Percentiles rank a stretch among this genome's conserved stretches.
phyloP scores from a whole-genome alignment of 2,888 invertebrate genomes.

The Julus scandinavius region DNA sequence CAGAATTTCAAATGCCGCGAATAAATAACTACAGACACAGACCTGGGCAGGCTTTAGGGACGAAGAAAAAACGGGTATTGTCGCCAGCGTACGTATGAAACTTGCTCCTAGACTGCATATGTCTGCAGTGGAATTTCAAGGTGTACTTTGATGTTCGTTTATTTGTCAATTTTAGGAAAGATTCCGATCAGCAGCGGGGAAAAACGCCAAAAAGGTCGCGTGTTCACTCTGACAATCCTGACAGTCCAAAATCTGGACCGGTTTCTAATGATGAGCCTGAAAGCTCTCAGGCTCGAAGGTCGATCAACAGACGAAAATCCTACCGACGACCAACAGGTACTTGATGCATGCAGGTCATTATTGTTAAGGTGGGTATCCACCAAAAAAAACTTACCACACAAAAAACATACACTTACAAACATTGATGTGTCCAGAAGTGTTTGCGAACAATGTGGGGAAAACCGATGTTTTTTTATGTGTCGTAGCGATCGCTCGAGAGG shows the following conservation, averaged over 20 bases:
- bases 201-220: neutral
- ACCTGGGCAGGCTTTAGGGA: neutral
- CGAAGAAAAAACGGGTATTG: neutral
- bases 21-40: conserved; percentile 4
- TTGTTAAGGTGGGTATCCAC: no score
- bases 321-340: no score
- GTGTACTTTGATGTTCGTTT: no score
- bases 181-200: neutral
- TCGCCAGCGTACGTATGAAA: neutral
- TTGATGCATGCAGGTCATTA: no score
- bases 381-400: no score
- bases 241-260: neutral
- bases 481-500: no score
- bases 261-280: neutral
- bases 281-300: neutral
- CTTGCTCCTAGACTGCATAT: neutral
- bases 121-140: no score
- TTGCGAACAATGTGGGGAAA: no score
- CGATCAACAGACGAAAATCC: neutral
- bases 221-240: neutral
- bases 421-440: no score
- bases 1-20: neutral
- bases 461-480: no score
- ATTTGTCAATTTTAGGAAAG: neutral
- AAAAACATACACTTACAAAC: no score